phyloP scores from a whole-genome alignment of 2,113 vertebrate species.

The Colius striatus region DNA sequence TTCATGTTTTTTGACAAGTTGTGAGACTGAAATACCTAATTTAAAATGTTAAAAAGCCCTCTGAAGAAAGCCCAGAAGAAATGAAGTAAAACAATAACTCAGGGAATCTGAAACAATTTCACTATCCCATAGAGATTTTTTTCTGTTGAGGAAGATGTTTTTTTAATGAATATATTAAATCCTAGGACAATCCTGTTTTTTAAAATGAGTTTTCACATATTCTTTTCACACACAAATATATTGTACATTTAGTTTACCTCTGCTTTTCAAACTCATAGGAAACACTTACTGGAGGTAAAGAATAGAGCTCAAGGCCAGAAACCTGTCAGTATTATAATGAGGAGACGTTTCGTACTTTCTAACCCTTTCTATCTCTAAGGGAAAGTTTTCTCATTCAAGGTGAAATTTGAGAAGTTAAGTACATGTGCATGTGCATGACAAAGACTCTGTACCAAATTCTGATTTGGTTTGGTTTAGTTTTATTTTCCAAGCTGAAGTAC shows the following conservation, averaged over 20 bases:
- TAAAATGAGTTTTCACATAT: background rate
- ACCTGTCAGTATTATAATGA: background rate
- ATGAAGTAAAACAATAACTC: background rate
- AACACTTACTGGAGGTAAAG: background rate
- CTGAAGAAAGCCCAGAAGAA: background rate
- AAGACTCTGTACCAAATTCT: background rate
- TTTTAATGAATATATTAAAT: background rate
- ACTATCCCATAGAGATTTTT: background rate
- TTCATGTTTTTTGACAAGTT: background rate
- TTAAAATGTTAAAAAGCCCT: background rate
- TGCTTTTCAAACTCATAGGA: constrained; percentile 7
- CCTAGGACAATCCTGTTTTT: background rate
- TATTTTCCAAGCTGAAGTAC: background rate
- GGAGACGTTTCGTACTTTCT: background rate
- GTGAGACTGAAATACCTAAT: background rate
- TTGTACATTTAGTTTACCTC: background rate
- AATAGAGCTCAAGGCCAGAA: constrained; percentile 17
- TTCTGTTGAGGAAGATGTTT: background rate
- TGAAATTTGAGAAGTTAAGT: background rate
- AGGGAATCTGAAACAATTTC: background rate
- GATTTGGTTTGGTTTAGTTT: background rate
- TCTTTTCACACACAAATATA: background rate
- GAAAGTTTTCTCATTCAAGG: constrained; percentile 1
- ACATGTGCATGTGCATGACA: background rate
- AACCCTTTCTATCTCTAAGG: background rate